Percentiles rank a stretch among this genome's conserved stretches.
Conservation (phyloP, 2,113 vertebrate genomes). For the Corythornis madagascariensis region DNA sequence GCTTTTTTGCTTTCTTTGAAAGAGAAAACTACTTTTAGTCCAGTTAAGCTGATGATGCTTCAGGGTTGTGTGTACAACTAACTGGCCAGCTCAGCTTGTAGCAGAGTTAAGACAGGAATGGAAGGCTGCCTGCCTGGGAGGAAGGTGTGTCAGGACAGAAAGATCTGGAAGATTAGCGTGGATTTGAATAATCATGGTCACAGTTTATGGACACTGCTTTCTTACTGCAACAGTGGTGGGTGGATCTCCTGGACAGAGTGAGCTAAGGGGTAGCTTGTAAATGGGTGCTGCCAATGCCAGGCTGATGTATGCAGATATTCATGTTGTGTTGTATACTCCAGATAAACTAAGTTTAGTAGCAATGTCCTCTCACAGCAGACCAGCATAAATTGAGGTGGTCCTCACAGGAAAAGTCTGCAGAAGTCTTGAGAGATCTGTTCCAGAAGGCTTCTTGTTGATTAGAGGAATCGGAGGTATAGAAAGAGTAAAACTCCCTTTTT, state of each 20-base stretch:
- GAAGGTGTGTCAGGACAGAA: fast-evolving
- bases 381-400: not conserved
- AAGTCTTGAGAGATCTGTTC: not conserved
- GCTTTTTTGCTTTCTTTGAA: fast-evolving
- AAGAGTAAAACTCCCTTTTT: not conserved
- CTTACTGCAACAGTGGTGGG: not conserved
- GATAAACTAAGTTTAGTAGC: not conserved
- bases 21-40: not conserved
- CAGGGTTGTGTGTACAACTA: not conserved
- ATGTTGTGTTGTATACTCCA: not conserved
- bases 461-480: not conserved
- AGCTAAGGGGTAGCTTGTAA: not conserved
- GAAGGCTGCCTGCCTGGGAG: not conserved
- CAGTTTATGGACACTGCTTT: not conserved
- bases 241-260: not conserved
- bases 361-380: not conserved
- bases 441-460: not conserved
- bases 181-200: not conserved
- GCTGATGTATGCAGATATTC: not conserved
- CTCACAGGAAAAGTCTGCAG: not conserved
- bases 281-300: not conserved
- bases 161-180: fast-evolving
- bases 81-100: not conserved
- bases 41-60: not conserved
- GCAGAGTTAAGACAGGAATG: not conserved